Conservation (phyloP, 2,113 vertebrate species). For the Pterocles orientalis region DNA sequence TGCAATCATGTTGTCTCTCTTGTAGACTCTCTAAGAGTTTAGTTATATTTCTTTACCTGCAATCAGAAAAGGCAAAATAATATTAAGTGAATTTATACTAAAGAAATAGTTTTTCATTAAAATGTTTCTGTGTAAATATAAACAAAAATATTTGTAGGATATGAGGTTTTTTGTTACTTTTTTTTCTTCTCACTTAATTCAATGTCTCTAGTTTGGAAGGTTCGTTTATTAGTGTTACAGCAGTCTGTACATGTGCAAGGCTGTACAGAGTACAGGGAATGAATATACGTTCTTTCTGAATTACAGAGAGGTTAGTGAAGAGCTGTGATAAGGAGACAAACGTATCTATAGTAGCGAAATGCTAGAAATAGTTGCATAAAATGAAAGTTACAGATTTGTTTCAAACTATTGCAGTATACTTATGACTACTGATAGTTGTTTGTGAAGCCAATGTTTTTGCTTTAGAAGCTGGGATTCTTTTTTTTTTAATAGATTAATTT, state of each 20-base stretch:
- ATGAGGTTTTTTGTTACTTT: neutral
- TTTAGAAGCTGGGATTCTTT: neutral
- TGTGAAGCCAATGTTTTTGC: neutral
- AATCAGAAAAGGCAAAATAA: neutral
- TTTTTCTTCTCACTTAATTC: neutral
- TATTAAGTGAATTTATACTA: constrained; percentile 2
- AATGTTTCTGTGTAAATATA: constrained; percentile 70
- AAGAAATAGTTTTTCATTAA: constrained; percentile 74
- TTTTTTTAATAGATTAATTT: neutral
- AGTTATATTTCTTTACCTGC: neutral
- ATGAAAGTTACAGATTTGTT: neutral
- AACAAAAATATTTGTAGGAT: constrained; percentile 40
- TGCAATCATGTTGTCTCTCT: neutral
- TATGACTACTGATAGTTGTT: neutral
- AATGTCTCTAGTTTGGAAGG: neutral
- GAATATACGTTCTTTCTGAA: neutral
- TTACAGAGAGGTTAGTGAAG: neutral
- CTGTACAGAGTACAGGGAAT: neutral
- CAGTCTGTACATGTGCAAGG: neutral
- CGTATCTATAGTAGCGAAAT: neutral
- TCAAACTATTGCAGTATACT: neutral
- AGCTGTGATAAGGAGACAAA: neutral
- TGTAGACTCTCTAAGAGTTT: neutral
- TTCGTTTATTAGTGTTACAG: neutral
- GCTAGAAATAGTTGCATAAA: neutral